These are phyloP conservation scores for Limonius californicus DNA, from an alignment of 1,140 invertebrate species.

Conservation along the genomic window DNA sequence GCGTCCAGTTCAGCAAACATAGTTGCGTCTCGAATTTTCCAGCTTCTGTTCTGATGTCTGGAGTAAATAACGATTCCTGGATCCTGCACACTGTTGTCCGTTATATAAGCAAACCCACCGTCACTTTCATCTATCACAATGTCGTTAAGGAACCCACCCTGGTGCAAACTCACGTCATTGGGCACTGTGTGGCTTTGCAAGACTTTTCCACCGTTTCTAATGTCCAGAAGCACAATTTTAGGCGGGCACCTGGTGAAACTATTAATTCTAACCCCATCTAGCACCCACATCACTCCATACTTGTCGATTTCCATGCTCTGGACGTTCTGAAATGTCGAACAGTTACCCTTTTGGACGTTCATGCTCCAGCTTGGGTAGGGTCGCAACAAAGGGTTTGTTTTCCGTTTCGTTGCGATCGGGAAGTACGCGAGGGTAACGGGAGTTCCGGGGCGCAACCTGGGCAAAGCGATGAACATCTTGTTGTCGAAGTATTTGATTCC, in stretches of 20 bases:
- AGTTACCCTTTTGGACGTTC: slow-evolving; percentile 58
- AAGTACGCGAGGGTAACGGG: slow-evolving; percentile 47
- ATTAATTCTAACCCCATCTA: slow-evolving; percentile 60
- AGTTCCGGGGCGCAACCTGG: slow-evolving; percentile 46
- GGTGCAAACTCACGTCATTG: slow-evolving; percentile 48
- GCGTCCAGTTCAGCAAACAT: slow-evolving; percentile 59
- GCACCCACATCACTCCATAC: slow-evolving; percentile 65
- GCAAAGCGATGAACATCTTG: slow-evolving; percentile 46
- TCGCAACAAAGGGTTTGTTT: slow-evolving; percentile 51
- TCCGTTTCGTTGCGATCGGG: slow-evolving; percentile 15
- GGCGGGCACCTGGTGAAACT: slow-evolving; percentile 54
- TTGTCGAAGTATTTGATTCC: slow-evolving; percentile 48
- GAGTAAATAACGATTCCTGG: slow-evolving; percentile 70
- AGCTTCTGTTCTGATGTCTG: slow-evolving; percentile 55
- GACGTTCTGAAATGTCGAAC: slow-evolving; percentile 63
- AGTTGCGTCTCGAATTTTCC: slow-evolving; percentile 63
- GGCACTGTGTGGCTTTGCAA: slow-evolving; percentile 57
- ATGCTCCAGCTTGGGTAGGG: slow-evolving; percentile 66
- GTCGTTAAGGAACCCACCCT: slow-evolving; percentile 60
- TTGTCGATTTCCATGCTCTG: slow-evolving; percentile 68
- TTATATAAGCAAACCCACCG: slow-evolving; percentile 65
- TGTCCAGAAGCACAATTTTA: slow-evolving; percentile 63
- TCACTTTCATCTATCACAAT: slow-evolving; percentile 65
- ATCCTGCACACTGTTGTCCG: slow-evolving; percentile 59
- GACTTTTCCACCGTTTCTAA: slow-evolving; percentile 55